A percentile compares a stretch with the other conserved stretches of the same genome.
phyloP scores from a whole-genome alignment of 2,113 vertebrate species.

The Prinia subflava region DNA sequence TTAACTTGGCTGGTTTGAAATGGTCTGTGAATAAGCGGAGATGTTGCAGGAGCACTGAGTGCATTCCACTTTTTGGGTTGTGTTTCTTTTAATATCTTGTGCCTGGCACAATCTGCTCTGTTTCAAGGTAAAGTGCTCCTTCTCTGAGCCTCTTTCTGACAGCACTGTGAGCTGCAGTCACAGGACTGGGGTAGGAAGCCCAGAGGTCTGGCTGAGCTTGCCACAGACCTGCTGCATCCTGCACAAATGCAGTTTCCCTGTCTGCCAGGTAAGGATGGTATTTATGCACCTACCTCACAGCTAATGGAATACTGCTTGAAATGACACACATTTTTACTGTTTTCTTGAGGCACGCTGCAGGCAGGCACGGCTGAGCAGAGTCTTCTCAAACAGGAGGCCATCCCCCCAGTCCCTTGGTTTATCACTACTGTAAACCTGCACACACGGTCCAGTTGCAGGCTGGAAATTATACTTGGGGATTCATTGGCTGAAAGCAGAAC shows the following conservation, averaged over 20 bases:
- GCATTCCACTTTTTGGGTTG: neutral
- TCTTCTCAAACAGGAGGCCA: neutral
- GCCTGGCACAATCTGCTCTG: neutral
- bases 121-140: slow-evolving; percentile 15
- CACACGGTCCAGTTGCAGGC: neutral
- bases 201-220: neutral
- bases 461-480: neutral
- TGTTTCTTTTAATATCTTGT: neutral
- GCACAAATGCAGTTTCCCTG: neutral
- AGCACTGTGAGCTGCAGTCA: neutral
- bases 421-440: neutral
- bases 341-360: neutral
- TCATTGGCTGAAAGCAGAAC: neutral
- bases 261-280: neutral
- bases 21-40: neutral
- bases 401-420: neutral
- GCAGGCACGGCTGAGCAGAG: neutral
- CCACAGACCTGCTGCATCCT: neutral
- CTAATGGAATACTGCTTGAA: neutral
- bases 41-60: neutral
- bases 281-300: neutral
- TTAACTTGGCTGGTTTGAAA: slow-evolving; percentile 59
- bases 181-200: neutral
- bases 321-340: neutral
- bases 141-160: neutral